Evolutionary conservation across 2,888 invertebrate genomes (phyloP), one percentile per base, ranked within the genome.

Genomic region (Oeneis ivallda): DNA sequence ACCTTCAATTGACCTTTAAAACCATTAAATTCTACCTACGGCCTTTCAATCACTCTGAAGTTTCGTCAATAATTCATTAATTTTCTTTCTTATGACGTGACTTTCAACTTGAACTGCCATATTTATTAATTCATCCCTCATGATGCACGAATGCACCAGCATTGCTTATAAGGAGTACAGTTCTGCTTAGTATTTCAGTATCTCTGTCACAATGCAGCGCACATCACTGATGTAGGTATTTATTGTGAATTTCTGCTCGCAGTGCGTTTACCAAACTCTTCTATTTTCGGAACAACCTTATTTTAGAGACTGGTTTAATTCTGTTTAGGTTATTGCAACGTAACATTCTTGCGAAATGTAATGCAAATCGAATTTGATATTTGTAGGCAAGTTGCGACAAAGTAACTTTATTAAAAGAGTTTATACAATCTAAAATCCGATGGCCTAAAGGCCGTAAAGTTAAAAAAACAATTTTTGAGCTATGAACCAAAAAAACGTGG

Each of bases 221-320:
- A 17, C 15, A 15, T 8, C 47, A 1, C 47, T 8, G 17, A 4
- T 10, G 47, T 47, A 47, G 47, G 47, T 47, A 47, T 47, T 41
- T 41, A 41, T 41, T 45, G 8, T 47, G 17, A 47, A 17, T 82
- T 81, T 81, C 82, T 76, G 80, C 76, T 76, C 76, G 75, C 79
- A 72, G 78, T 74, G 75, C 76, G 78, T 76, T 79, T 75, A 77
- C 74, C 76, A 76, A 77, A 76, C 76, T 72, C 71, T 41, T 70
- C 79, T 86, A 85, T 81, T 79, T 77, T 77, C 83, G 84, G 81
- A 76, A 73, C 76, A 78, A 80, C 79, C 80, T 84, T 84, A 84
- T 82, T 84, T 81, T 82, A 82, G 81, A 79, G 74, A 75, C 77
- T 78, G 78, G 73, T 76, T 75, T 72, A 71, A 74, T 75, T 72